Percentiles rank a stretch among this genome's conserved stretches.
Conservation (phyloP, 2,113 vertebrate species). For the Rhodinocichla rosea region DNA sequence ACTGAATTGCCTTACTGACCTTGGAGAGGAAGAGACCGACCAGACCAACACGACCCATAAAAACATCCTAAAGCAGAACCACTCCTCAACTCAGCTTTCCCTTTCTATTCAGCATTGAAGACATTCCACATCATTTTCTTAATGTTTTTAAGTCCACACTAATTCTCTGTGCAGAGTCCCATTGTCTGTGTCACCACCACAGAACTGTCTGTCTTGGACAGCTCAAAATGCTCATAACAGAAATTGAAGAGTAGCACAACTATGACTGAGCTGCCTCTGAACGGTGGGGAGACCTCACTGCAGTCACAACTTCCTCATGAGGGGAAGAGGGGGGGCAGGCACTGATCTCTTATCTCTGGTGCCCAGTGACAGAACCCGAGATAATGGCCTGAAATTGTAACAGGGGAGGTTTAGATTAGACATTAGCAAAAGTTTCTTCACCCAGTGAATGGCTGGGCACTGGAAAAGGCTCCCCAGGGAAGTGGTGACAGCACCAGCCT, state of each 20-base stretch:
- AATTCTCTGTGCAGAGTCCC: background rate
- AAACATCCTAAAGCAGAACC: background rate
- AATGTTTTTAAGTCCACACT: background rate
- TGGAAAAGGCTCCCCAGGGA: background rate
- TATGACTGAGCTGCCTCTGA: background rate
- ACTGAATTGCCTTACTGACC: background rate
- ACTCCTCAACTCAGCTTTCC: background rate
- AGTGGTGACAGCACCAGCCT: background rate
- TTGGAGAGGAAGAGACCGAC: background rate
- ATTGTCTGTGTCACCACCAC: fast-evolving
- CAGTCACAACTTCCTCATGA: background rate
- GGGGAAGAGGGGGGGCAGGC: background rate
- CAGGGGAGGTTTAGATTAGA: background rate
- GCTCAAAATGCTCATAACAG: background rate
- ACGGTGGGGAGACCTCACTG: background rate
- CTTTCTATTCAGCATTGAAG: background rate
- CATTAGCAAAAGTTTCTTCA: background rate
- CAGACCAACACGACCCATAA: background rate
- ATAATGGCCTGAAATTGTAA: fast-evolving
- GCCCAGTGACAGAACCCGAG: background rate
- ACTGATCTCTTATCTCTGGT: no score
- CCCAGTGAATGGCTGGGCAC: background rate
- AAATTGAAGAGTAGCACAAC: background rate
- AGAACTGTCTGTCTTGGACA: fast-evolving
- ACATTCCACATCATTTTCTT: background rate